Percentiles rank a stretch among this genome's conserved stretches.
phyloP scores from a whole-genome alignment of 2,888 invertebrate species.

The Drosophila stalkeri region DNA sequence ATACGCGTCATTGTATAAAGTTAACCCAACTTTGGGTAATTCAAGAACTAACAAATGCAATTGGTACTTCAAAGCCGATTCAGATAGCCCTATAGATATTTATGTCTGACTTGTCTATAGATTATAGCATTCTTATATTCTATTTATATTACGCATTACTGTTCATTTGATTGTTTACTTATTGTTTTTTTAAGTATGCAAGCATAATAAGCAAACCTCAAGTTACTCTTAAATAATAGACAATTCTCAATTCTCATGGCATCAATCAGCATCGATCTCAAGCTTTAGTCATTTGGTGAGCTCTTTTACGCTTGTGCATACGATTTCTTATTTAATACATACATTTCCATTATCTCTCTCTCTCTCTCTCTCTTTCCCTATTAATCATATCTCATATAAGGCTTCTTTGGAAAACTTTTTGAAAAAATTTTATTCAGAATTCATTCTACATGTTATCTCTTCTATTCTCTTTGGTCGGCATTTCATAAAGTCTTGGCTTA shows the following conservation, averaged over 20 bases:
- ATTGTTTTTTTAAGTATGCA: neutral
- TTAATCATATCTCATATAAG: neutral
- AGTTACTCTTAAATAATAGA: neutral
- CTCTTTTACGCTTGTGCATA: too few species aligned
- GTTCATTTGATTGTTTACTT: neutral
- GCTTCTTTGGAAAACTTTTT: neutral
- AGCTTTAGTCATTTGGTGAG: neutral
- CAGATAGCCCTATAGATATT: neutral
- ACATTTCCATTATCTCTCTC: too few species aligned
- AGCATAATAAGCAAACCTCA: too few species aligned
- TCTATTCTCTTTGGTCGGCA: neutral
- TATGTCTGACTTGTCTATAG: conserved; percentile 2
- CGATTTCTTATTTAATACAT: too few species aligned
- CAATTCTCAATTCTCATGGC: neutral
- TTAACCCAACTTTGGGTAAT: neutral
- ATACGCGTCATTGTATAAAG: neutral
- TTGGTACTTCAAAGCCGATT: neutral
- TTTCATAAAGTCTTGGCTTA: conserved; percentile 7
- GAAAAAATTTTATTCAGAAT: neutral
- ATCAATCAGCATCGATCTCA: neutral
- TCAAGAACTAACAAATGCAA: conserved; percentile 6
- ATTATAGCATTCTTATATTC: neutral
- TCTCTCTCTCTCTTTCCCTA: neutral
- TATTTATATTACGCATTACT: neutral
- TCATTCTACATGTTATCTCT: neutral